Evolutionary conservation across 2,113 vertebrate genomes (phyloP).

Genomic region (Sciurus niger): DNA sequence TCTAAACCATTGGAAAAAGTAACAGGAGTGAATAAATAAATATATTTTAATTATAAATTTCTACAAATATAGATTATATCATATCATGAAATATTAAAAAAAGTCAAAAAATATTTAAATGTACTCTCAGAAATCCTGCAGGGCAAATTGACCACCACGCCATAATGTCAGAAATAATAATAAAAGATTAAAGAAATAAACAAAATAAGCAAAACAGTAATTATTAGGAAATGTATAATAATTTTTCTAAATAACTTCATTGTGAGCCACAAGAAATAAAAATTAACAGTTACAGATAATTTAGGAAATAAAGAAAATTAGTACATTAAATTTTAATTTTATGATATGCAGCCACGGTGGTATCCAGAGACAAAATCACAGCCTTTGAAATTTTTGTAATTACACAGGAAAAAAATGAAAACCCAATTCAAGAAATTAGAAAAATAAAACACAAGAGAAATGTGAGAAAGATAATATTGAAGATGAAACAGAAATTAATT

Average conservation of each 20-base stretch:
- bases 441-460: neutral
- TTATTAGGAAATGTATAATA: neutral
- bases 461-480: conserved; percentile 4
- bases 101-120: conserved; percentile 11
- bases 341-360: neutral
- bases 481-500: conserved; percentile 55
- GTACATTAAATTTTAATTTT: neutral
- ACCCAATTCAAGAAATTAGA: conserved; percentile 1
- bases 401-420: neutral
- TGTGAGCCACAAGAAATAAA: conserved; percentile 10
- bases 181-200: conserved; percentile 1
- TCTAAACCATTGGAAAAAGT: neutral
- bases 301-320: conserved; percentile 41
- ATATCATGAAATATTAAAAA: neutral
- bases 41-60: conserved; percentile 23
- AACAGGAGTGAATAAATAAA: neutral
- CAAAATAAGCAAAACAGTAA: neutral
- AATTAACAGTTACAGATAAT: neutral
- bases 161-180: conserved; percentile 4
- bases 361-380: conserved; percentile 55
- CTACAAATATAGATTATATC: neutral
- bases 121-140: neutral
- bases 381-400: conserved; percentile 39
- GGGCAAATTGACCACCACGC: neutral
- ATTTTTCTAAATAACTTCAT: neutral